Evolutionary conservation across 1,140 invertebrate species (phyloP), one percentile per base, ranked within the genome.

Genomic region (Calycopis cecrops): DNA sequence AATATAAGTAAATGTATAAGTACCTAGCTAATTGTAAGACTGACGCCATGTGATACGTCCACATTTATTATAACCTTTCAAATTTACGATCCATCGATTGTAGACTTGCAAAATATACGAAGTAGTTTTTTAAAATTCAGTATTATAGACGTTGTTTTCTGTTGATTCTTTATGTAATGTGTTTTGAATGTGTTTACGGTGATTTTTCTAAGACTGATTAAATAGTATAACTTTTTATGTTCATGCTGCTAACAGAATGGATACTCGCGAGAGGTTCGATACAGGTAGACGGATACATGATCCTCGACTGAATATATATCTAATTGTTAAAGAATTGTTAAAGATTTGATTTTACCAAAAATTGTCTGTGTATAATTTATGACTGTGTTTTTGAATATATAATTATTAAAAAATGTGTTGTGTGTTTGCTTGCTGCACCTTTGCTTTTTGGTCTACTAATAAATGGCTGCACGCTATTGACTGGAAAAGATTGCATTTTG

Each of bases 221-320:
- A 56, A 42, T 47, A 61, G 60, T 52, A 57, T 40, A 69, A 63
- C 65, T 68, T 72, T 78, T 59, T 71, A 61, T 69, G 59, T 85
- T 72, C 69, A 73, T 62, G 82, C 82, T 71, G 79, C 82, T 71
- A 67, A 79, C 71, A 84, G 83, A 79, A 81, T 60, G 80, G 76
- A 66, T 84, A 78, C 62, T 75, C 76, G 69, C 76, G 80, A 77
- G 83, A 71, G 72, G 76, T 78, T 68, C 74, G 73, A 65, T 79
- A 79, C 78, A 82, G 79, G 77, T 85, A 85, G 79, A 60, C 37
- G 35, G 4, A 9, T 38, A 21, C 44, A 52, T 49, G 50, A 34
- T 59, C 44, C 42, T 53, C 35, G 49, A 48, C 28, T 35, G 17
- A 63, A 69, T 61, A 49, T 59, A 59, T 60, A 56, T 73, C 67